phyloP scores from a whole-genome alignment of 2,113 vertebrate species.

The Charadrius vociferus region DNA sequence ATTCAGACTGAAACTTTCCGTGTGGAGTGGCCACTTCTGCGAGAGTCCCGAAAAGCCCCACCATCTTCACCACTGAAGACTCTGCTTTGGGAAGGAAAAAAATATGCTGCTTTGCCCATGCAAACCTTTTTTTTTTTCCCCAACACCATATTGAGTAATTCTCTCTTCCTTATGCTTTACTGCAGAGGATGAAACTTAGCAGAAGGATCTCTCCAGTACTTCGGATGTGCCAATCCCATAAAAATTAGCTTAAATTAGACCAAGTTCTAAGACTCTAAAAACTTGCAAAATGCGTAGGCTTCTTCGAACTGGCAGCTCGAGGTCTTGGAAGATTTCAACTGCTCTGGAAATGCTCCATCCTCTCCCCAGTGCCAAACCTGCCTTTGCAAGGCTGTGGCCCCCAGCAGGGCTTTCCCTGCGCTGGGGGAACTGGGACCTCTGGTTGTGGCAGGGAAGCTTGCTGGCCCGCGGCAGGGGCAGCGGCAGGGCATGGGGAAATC shows the following conservation, averaged over 20 bases:
- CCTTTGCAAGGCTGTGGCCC: background rate
- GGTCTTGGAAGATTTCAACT: slow-evolving; percentile 30
- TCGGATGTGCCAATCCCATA: slow-evolving; percentile 19
- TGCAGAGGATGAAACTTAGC: slow-evolving; percentile 7
- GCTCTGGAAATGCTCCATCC: slow-evolving; percentile 26
- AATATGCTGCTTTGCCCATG: background rate
- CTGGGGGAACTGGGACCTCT: background rate
- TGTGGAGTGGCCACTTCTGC: background rate
- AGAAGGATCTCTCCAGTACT: slow-evolving; percentile 21
- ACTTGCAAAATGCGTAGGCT: slow-evolving; percentile 32
- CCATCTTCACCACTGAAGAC: background rate
- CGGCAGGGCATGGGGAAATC: background rate
- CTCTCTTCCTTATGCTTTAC: slow-evolving; percentile 15
- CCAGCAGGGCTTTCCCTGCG: background rate
- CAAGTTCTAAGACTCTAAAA: slow-evolving; percentile 41
- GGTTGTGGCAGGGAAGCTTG: background rate
- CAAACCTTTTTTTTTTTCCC: background rate
- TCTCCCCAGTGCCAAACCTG: background rate
- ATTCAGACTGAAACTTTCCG: background rate
- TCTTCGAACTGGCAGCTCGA: slow-evolving; percentile 32
- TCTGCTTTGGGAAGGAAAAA: background rate
- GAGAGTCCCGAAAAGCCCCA: background rate
- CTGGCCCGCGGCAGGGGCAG: background rate
- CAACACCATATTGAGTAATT: slow-evolving; percentile 7
- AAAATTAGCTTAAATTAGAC: slow-evolving; percentile 42